Conservation (phyloP, 2,113 vertebrate genomes). For the Neolamprologus brichardi region DNA sequence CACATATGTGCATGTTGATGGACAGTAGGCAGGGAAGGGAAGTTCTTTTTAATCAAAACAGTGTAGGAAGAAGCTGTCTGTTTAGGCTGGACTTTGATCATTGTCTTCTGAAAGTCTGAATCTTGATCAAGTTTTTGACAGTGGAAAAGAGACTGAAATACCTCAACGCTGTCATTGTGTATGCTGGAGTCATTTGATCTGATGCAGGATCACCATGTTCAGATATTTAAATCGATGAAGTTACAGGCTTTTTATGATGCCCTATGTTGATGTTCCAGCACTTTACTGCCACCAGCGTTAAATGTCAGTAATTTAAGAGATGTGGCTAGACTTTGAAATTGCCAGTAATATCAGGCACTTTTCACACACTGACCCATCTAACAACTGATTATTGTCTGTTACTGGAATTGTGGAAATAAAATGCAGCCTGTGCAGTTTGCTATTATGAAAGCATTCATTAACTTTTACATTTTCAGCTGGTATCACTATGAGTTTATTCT, state of each 20-base stretch:
- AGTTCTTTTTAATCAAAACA: slow-evolving; percentile 7
- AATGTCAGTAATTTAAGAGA: neutral
- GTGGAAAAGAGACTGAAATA: neutral
- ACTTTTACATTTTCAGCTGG: neutral
- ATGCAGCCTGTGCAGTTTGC: neutral
- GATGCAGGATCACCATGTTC: neutral
- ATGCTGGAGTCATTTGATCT: neutral
- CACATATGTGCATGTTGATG: neutral
- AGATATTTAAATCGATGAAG: neutral
- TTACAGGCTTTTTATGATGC: neutral
- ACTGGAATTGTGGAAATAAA: neutral
- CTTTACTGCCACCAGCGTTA: neutral
- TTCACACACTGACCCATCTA: neutral
- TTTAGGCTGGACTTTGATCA: slow-evolving; percentile 15
- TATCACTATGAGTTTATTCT: neutral
- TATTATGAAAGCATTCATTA: neutral
- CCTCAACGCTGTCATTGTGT: neutral
- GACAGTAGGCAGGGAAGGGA: slow-evolving; percentile 16
- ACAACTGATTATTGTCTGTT: neutral
- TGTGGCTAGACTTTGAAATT: neutral
- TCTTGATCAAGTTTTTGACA: neutral
- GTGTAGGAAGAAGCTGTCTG: neutral
- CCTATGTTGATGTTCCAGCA: neutral
- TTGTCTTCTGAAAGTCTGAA: neutral
- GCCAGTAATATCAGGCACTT: neutral